Evolutionary conservation across 2,888 invertebrate species (phyloP).

Genomic region (Arenicola marina): DNA sequence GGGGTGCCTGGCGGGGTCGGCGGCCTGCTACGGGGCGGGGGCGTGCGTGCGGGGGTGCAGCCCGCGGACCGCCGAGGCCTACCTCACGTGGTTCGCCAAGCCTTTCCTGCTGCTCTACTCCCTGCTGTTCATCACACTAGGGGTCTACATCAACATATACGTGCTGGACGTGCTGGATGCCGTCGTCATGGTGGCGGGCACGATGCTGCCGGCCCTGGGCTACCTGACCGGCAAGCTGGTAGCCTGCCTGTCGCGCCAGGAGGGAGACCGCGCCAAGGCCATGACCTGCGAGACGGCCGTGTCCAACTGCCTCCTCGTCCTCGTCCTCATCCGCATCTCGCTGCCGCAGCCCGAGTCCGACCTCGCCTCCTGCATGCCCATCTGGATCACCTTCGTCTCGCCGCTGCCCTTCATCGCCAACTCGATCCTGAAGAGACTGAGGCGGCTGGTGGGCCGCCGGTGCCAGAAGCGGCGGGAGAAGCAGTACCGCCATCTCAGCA

Average conservation of each 20-base stretch:
- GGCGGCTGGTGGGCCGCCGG: not conserved
- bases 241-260: conserved; percentile 42
- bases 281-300: conserved; percentile 54
- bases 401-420: conserved; percentile 27
- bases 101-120: conserved; percentile 56
- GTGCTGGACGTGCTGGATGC: conserved; percentile 40
- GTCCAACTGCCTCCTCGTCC: conserved; percentile 52
- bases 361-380: conserved; percentile 52
- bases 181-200: conserved; percentile 8
- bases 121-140: conserved; percentile 58
- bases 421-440: conserved; percentile 16
- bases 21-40: conserved; percentile 51
- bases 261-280: conserved; percentile 44
- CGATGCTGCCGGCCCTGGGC: conserved; percentile 18
- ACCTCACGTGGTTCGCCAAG: conserved; percentile 57
- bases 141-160: conserved; percentile 60
- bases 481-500: conserved; percentile 21
- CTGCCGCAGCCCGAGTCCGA: conserved; percentile 53
- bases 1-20: conserved; percentile 46
- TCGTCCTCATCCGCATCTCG: conserved; percentile 52
- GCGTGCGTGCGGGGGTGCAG: conserved; percentile 47
- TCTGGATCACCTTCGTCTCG: conserved; percentile 51
- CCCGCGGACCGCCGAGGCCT: conserved; percentile 48
- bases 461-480: conserved; percentile 18
- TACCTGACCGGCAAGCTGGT: conserved; percentile 12